A percentile compares a stretch with the other conserved stretches of the same genome.
Evolutionary conservation across 1,140 invertebrate species (phyloP).

Genomic region (Bombus superbus): DNA sequence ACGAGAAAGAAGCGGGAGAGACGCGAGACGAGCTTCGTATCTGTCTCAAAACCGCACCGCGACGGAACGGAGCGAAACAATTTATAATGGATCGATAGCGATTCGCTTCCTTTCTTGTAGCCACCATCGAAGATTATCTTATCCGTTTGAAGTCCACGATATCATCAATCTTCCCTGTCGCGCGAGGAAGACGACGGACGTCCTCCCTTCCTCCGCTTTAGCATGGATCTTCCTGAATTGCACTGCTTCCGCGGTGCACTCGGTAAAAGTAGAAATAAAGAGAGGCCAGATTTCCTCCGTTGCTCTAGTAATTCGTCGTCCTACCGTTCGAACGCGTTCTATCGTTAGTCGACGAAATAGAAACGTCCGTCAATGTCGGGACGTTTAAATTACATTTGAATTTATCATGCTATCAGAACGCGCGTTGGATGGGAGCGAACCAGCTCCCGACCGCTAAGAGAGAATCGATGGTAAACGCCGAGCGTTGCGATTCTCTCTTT

Average conservation of each 20-base stretch:
- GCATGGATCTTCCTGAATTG: background rate
- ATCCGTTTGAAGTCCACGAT: background rate
- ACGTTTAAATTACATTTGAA: slow-evolving; percentile 27
- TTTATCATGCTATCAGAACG: background rate
- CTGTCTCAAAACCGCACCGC: too few species aligned
- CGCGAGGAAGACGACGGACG: background rate
- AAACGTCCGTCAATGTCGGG: slow-evolving; percentile 23
- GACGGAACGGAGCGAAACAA: background rate
- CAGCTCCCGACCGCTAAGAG: background rate
- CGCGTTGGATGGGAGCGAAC: background rate
- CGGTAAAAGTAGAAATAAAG: background rate
- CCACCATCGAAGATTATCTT: background rate
- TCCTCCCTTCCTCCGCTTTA: background rate
- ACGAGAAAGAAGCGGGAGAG: background rate
- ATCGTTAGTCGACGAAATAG: background rate
- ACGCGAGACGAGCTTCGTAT: background rate
- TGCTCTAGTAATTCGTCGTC: background rate
- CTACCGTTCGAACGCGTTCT: background rate
- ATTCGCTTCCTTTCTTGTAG: background rate
- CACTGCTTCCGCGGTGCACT: background rate
- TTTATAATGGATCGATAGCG: background rate
- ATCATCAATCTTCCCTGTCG: background rate
- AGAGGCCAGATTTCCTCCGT: background rate
- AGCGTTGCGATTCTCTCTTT: background rate
- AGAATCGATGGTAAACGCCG: background rate